Base-by-base conservation (phyloP, 2,113 vertebrate species). In the Pampusana beccarii region DNA sequence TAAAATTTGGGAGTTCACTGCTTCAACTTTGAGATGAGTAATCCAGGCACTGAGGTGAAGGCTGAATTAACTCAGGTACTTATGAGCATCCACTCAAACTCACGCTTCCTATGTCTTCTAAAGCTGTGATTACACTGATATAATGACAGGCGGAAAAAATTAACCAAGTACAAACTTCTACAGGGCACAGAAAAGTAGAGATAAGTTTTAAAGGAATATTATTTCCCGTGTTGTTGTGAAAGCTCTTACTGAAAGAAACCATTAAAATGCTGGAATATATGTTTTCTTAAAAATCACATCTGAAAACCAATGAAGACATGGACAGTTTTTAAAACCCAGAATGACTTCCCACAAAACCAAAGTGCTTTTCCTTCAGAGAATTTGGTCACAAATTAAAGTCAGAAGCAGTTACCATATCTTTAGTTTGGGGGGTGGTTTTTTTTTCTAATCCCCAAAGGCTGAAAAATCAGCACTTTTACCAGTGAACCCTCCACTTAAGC, bases 381-480 rank as follows among this genome's bases (percentile, higher is more conserved):
- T 28, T 44, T 58, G 13, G 44, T 33, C 44, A 72, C 9, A 72
- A 50, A 51, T 51, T 25, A 2, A 78, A 73, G 40, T 10, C 58
- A 53, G 34, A 38, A 80, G 40, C 44, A 73, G 4, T 31, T 64
- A 29, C 16, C 36, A 3, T 40, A 25, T 60, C 5, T 69, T 61
- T 46, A 46, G 8, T 14, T 53, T 38, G 34, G 10, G 9, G 56
- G 31, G 36, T 2, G 0, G 16, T 18, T 18, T 31, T 2, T 2
- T 54, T 29, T 64, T 83, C 5, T 29, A 66, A 44, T 36, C n/a
- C 18, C 21, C 20, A 17, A 23, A 65, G 44, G 34, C 16, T 23
- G 79, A 71, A 46, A 36, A 40, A 13, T 65, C 33, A 53, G n/a
- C 26, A 23, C 6, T 61, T 82, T 42, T 12, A 54, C 36, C 13